Evolutionary conservation across 2,888 invertebrate species (phyloP).

Genomic region (Adelphocoris suturalis): DNA sequence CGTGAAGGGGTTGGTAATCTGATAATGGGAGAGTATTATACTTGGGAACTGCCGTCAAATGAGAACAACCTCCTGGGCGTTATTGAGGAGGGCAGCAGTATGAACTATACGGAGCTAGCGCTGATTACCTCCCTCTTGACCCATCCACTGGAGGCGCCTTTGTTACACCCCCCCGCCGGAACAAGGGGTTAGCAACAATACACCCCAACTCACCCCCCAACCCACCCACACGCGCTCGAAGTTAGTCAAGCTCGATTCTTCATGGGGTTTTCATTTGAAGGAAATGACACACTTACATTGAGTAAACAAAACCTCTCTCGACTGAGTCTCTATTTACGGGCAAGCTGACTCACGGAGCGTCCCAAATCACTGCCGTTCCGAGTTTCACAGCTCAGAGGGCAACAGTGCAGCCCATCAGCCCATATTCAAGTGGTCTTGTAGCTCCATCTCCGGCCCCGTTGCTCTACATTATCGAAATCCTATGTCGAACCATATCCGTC

Average conservation of each 20-base stretch:
- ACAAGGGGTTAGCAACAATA: slow-evolving; percentile 31
- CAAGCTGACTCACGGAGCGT: slow-evolving; percentile 46
- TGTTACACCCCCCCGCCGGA: slow-evolving; percentile 1
- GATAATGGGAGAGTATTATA: slow-evolving; percentile 51
- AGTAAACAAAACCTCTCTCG: slow-evolving; percentile 57
- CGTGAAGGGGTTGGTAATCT: slow-evolving; percentile 50
- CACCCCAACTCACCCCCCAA: too few species aligned
- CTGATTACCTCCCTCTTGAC: slow-evolving; percentile 8
- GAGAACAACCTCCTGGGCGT: slow-evolving; percentile 41
- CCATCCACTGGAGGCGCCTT: slow-evolving; percentile 8
- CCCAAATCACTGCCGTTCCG: slow-evolving; percentile 47
- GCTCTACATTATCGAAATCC: slow-evolving; percentile 5
- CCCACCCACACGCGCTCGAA: not conserved
- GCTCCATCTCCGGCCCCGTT: not conserved
- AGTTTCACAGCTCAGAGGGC: slow-evolving; percentile 38
- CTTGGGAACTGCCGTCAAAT: slow-evolving; percentile 49
- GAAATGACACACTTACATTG: slow-evolving; percentile 55
- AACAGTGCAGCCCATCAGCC: not conserved
- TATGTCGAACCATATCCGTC: slow-evolving; percentile 15
- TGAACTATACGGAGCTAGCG: slow-evolving; percentile 4
- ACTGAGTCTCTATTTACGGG: slow-evolving; percentile 30
- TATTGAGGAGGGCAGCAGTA: slow-evolving; percentile 8
- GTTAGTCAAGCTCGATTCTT: slow-evolving; percentile 58
- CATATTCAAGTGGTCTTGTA: slow-evolving; percentile 5
- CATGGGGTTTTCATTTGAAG: slow-evolving; percentile 56